Evolutionary conservation across 2,113 vertebrate genomes (phyloP).

Genomic region (Pituophis catenifer): DNA sequence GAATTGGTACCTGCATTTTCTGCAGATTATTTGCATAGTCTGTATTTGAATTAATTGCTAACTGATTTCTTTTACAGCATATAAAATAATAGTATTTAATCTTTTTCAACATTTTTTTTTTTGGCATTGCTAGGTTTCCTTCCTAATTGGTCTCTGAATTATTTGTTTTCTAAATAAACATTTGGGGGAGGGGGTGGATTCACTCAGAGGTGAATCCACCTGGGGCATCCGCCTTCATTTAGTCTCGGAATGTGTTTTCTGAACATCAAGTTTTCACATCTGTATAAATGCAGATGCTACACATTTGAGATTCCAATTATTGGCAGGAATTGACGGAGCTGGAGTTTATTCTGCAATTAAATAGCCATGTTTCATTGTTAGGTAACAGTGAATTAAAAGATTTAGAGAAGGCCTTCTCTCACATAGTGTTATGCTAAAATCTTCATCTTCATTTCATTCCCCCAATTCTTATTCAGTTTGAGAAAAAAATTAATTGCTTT

Average conservation of each 20-base stretch:
- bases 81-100: neutral
- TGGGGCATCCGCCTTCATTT: neutral
- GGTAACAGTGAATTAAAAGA: neutral
- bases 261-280: neutral
- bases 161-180: neutral
- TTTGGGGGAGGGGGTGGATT: neutral
- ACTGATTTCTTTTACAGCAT: neutral
- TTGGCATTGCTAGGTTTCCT: neutral
- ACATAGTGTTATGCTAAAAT: neutral
- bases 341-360: neutral
- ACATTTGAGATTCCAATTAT: neutral
- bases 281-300: neutral
- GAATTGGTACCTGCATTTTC: neutral
- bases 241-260: neutral
- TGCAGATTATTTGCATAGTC: neutral
- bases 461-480: neutral
- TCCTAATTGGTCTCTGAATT: neutral
- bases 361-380: neutral
- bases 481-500: neutral
- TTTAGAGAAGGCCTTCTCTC: neutral
- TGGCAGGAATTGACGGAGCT: neutral
- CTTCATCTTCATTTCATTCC: neutral
- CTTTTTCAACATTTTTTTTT: neutral
- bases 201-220: neutral
- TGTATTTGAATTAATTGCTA: neutral